These are phyloP conservation scores for Trissoscelio sp. DNA, from an alignment of 2,888 invertebrate genomes.

Conservation along the genomic window DNA sequence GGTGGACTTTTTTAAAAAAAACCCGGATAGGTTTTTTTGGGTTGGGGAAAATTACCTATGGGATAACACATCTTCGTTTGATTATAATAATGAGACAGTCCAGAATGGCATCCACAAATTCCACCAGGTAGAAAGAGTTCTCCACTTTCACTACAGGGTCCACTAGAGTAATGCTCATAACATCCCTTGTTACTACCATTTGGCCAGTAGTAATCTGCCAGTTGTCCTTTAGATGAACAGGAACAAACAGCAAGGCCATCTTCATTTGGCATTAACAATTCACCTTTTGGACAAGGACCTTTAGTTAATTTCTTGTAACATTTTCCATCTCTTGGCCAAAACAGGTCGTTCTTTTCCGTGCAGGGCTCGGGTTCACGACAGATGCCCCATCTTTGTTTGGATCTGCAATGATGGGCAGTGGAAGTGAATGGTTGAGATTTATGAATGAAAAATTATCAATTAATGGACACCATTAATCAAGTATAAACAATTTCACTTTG, in stretches of 20 bases:
- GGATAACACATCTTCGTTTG: conserved; percentile 89
- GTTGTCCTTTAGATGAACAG: conserved; percentile 85
- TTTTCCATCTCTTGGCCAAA: conserved; percentile 90
- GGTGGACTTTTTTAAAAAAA: no score
- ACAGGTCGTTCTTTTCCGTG: conserved; percentile 87
- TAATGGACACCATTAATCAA: no score
- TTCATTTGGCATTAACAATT: conserved; percentile 86
- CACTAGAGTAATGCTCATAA: conserved; percentile 88
- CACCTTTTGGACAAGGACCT: conserved; percentile 91
- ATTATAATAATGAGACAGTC: conserved; percentile 90
- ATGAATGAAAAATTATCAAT: no score
- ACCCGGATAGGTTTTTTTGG: no score
- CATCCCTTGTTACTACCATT: conserved; percentile 87
- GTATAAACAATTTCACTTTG: no score
- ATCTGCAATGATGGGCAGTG: no score
- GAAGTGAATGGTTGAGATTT: conserved; percentile 73
- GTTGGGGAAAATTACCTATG: conserved; percentile 87
- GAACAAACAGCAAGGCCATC: conserved; percentile 88
- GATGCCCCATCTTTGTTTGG: conserved; percentile 88
- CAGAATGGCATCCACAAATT: conserved; percentile 89
- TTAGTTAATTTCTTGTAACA: conserved; percentile 89
- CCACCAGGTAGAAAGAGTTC: conserved; percentile 90
- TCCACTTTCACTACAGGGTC: conserved; percentile 91
- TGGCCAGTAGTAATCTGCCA: conserved; percentile 86
- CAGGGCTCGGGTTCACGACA: conserved; percentile 89